Evolutionary conservation across 2,888 invertebrate species (phyloP).

Genomic region (Boloria selene): DNA sequence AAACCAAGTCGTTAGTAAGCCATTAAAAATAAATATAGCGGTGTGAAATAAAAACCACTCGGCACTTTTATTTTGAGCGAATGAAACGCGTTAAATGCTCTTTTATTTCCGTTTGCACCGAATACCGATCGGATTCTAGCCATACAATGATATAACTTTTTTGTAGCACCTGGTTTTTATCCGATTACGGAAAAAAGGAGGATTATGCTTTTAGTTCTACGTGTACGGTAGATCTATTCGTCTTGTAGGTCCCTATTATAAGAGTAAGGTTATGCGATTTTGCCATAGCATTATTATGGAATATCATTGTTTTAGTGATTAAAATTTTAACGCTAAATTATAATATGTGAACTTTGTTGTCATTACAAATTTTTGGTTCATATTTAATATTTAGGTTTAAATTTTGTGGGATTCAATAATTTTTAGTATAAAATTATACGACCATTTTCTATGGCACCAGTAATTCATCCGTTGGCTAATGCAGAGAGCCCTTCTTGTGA

Average conservation of each 20-base stretch:
- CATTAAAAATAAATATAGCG: conserved; percentile 25
- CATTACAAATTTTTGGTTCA: neutral
- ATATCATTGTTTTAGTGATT: too few relatives aligned
- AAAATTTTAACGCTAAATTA: too few relatives aligned
- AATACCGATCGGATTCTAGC: conserved; percentile 41
- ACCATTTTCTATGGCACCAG: conserved; percentile 40
- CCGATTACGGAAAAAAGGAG: conserved; percentile 17
- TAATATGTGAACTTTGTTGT: neutral
- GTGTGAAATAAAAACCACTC: conserved; percentile 17
- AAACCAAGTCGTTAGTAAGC: conserved; percentile 16
- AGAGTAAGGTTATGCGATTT: neutral
- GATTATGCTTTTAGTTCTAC: neutral
- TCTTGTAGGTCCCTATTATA: neutral
- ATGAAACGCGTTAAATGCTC: conserved; percentile 40
- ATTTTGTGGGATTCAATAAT: conserved; percentile 3
- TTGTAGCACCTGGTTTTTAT: conserved; percentile 30
- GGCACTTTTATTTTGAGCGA: conserved; percentile 30
- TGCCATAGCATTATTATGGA: neutral
- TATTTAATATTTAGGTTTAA: neutral
- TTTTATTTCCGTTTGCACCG: conserved; percentile 40
- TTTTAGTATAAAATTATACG: neutral
- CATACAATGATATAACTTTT: conserved; percentile 31
- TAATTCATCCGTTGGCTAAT: conserved; percentile 53
- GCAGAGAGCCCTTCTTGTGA: conserved; percentile 48
- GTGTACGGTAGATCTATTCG: neutral